phyloP scores from a whole-genome alignment of 2,888 invertebrate genomes.

The Strigamia crassipes region DNA sequence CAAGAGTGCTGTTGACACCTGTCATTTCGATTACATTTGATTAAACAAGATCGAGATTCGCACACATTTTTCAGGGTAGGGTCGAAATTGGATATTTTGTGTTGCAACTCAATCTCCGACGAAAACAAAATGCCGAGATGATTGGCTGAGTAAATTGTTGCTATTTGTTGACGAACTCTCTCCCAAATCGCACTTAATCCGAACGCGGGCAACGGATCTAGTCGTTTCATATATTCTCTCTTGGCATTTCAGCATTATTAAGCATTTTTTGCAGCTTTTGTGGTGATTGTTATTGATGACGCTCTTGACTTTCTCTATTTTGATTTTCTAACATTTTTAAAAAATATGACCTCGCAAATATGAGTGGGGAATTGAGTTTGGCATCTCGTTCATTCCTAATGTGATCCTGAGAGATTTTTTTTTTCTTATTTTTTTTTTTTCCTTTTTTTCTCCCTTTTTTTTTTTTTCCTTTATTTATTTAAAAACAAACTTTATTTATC shows the following conservation, averaged over 20 bases:
- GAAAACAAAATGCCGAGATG: conserved; percentile 18
- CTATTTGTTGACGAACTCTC: not conserved
- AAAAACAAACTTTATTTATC: conserved; percentile 24
- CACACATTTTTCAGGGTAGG: not conserved
- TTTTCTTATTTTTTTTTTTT: not conserved
- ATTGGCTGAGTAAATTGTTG: not conserved
- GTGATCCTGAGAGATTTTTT: not conserved
- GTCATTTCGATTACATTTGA: conserved; percentile 25
- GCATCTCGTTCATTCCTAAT: not conserved
- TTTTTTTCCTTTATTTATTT: not conserved
- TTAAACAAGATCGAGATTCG: not conserved
- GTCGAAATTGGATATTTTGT: conserved; percentile 5
- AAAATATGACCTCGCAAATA: not conserved
- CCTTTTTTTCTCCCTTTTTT: not conserved
- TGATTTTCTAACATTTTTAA: not conserved
- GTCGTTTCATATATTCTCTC: too few relatives aligned
- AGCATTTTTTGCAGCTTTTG: too few relatives aligned
- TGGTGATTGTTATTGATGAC: not conserved
- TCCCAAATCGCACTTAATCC: not conserved
- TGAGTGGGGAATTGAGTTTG: not conserved
- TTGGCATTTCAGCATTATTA: too few relatives aligned
- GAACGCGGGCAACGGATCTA: not conserved
- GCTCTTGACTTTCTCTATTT: too few relatives aligned
- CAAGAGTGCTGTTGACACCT: not conserved
- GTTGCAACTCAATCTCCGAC: not conserved